These are phyloP conservation scores for Poeciliopsis paucimaculata DNA, from an alignment of 2,797 vertebrate species.

Conservation along the genomic window DNA sequence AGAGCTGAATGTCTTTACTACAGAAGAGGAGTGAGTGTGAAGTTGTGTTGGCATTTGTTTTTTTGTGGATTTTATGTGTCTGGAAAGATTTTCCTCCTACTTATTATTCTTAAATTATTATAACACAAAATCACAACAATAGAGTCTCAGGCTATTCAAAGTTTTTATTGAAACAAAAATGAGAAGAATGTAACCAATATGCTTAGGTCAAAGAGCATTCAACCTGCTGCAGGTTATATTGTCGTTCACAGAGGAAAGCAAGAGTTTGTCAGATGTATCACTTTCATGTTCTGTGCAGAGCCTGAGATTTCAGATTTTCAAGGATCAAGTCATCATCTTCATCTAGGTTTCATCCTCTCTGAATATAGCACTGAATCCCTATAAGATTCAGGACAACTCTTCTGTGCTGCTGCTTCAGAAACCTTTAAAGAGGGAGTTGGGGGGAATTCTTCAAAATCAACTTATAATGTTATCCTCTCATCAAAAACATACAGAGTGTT, in stretches of 20 bases:
- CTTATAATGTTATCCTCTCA: too few relatives aligned
- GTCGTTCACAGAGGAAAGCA: constrained; percentile 2
- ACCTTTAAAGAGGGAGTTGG: background rate
- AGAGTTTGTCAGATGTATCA: constrained; percentile 13
- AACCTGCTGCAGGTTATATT: background rate
- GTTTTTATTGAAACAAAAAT: background rate
- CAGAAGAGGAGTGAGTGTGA: constrained; percentile 43
- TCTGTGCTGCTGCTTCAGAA: background rate
- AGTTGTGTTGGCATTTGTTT: constrained; percentile 5
- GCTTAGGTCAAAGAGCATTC: background rate
- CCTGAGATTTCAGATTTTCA: background rate
- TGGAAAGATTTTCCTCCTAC: too few relatives aligned
- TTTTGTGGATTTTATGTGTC: background rate
- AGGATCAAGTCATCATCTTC: background rate
- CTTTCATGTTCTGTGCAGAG: background rate
- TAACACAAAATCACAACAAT: background rate
- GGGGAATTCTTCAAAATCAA: too few relatives aligned
- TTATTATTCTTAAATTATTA: too few relatives aligned
- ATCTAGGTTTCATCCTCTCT: constrained; percentile 6
- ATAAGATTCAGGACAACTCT: background rate
- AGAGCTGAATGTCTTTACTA: constrained; percentile 72
- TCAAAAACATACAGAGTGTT: too few relatives aligned
- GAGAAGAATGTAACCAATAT: background rate
- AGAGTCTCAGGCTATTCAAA: background rate
- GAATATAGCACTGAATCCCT: constrained; percentile 18